Percentiles rank a stretch among this genome's conserved stretches.
Evolutionary conservation across 35 echinoderm and acorn worm species (phyloP).

Genomic region (Heliocidaris tuberculata): DNA sequence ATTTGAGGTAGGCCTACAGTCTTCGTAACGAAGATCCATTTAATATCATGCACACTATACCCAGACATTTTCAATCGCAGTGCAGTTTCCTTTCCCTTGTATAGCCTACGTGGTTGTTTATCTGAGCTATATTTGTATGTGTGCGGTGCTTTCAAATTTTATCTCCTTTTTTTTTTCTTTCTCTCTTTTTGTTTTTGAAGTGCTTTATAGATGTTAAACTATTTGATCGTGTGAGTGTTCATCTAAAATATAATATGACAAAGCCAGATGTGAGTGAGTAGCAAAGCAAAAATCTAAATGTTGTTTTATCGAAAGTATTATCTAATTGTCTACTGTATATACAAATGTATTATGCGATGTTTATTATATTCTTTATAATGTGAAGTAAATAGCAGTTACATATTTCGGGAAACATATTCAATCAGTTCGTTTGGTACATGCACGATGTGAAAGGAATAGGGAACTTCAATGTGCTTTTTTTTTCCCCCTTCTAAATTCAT

Average conservation of each 20-base stretch:
- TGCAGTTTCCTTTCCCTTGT: not conserved
- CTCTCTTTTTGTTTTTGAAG: not conserved
- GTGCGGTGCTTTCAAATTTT: not conserved
- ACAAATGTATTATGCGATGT: not conserved
- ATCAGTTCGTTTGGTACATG: not conserved
- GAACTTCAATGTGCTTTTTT: not conserved
- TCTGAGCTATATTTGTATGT: not conserved
- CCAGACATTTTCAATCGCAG: not conserved
- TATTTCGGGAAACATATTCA: not conserved
- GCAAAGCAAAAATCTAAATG: not conserved
- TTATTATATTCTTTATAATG: no score
- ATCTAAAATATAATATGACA: not conserved
- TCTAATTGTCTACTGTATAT: not conserved
- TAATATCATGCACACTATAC: not conserved
- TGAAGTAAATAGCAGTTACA: no score
- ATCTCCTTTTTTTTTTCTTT: not conserved
- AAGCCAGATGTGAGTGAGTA: not conserved
- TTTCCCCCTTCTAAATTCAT: not conserved
- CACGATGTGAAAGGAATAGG: not conserved
- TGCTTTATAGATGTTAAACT: not conserved
- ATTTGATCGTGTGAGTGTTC: not conserved
- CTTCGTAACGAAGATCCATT: no score
- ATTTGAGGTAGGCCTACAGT: no score
- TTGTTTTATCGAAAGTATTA: not conserved
- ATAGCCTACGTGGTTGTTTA: not conserved